These are phyloP conservation scores for Mizuhopecten yessoensis DNA, from an alignment of 1,140 invertebrate species.

Conservation along the genomic window DNA sequence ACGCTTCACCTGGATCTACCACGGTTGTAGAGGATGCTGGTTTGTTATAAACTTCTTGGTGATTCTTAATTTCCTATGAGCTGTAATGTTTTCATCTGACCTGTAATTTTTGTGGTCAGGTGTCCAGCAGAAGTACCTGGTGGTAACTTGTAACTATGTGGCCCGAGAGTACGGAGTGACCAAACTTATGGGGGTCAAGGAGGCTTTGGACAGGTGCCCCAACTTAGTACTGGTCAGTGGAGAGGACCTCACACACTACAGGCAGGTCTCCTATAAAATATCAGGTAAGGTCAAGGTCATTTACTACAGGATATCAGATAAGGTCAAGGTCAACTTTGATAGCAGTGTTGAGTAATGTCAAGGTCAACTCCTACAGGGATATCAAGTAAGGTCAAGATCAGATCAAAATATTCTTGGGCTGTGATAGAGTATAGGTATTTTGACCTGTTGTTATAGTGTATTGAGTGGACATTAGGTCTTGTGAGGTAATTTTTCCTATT, in stretches of 20 bases:
- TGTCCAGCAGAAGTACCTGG: conserved; percentile 77
- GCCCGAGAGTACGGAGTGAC: conserved; percentile 73
- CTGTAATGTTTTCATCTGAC: neutral
- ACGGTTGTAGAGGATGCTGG: too few species aligned
- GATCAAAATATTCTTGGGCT: too few species aligned
- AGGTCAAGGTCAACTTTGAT: neutral
- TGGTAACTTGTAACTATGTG: conserved; percentile 77
- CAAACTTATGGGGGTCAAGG: conserved; percentile 73
- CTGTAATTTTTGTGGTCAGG: conserved; percentile 62
- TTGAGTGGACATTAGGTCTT: too few species aligned
- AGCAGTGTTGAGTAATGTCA: neutral
- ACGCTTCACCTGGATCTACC: too few species aligned
- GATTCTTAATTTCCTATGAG: too few species aligned
- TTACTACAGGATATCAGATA: neutral
- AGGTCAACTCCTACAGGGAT: neutral
- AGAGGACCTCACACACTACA: conserved; percentile 77
- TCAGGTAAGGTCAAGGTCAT: conserved; percentile 66
- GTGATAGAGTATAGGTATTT: too few species aligned
- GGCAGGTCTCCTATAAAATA: conserved; percentile 78
- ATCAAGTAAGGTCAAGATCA: neutral
- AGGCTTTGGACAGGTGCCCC: conserved; percentile 76
- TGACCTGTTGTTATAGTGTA: too few species aligned
- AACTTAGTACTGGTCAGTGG: conserved; percentile 75
- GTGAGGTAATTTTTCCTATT: too few species aligned
- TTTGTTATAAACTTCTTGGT: neutral